phyloP scores from a whole-genome alignment of 1,140 invertebrate genomes.

The Brachionus sp. region DNA sequence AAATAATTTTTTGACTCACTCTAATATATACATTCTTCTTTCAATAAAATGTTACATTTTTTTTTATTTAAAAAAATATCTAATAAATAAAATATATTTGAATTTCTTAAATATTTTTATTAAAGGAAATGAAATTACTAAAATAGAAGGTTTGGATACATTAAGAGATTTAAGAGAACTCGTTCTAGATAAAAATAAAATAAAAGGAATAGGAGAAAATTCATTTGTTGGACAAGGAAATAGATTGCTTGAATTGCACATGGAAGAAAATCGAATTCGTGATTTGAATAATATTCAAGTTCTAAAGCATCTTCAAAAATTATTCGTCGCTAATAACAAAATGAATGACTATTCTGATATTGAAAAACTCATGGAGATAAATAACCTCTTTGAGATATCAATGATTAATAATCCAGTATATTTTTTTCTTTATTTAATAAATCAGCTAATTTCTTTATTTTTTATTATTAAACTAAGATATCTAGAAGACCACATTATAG shows the following conservation, averaged over 20 bases:
- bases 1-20: neutral
- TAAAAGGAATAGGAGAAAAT: slow-evolving; percentile 53
- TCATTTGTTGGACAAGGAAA: slow-evolving; percentile 55
- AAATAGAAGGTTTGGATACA: slow-evolving; percentile 56
- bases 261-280: slow-evolving; percentile 58
- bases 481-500: slow-evolving; percentile 55
- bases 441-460: neutral
- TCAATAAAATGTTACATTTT: too few species aligned
- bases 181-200: slow-evolving; percentile 59
- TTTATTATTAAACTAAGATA: slow-evolving; percentile 50
- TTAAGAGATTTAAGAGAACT: slow-evolving; percentile 57
- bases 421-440: neutral
- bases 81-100: too few species aligned
- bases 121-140: slow-evolving; percentile 57
- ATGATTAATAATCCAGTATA: slow-evolving; percentile 29
- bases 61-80: too few species aligned
- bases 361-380: slow-evolving; percentile 54
- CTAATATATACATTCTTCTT: too few species aligned
- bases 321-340: slow-evolving; percentile 58
- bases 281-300: slow-evolving; percentile 52
- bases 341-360: slow-evolving; percentile 52
- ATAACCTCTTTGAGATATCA: slow-evolving; percentile 45
- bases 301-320: slow-evolving; percentile 54
- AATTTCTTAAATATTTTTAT: too few species aligned
- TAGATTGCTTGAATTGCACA: slow-evolving; percentile 58